Evolutionary conservation across 2,113 vertebrate genomes (phyloP).

Genomic region (Triplophysa dalaica): DNA sequence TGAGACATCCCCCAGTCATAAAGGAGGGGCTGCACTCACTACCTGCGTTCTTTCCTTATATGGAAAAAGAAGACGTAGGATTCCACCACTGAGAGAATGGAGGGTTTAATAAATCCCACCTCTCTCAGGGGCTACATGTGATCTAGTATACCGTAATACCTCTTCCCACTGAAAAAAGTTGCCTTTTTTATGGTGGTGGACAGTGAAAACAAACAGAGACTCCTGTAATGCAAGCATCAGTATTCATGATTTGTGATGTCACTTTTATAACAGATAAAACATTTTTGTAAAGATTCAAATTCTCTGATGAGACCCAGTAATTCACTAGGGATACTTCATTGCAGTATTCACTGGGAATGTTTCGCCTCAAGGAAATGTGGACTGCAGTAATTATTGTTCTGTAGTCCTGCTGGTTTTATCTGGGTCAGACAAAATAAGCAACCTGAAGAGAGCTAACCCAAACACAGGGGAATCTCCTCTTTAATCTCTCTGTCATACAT

Average conservation of each 20-base stretch:
- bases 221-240: not conserved
- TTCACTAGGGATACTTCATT: not conserved
- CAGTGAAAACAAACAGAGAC: not conserved
- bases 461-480: not conserved
- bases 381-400: slow-evolving; percentile 35
- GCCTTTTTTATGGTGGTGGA: slow-evolving; percentile 2
- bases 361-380: slow-evolving; percentile 34
- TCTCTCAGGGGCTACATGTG: slow-evolving; percentile 12
- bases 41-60: slow-evolving; percentile 56
- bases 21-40: slow-evolving; percentile 44
- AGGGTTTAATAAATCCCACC: slow-evolving; percentile 32
- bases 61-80: slow-evolving; percentile 46
- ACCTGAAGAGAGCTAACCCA: slow-evolving; percentile 20
- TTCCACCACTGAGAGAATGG: slow-evolving; percentile 20
- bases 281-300: not conserved
- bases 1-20: slow-evolving; percentile 20
- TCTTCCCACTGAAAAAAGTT: slow-evolving; percentile 10
- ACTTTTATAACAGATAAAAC: slow-evolving; percentile 1
- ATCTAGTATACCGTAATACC: slow-evolving; percentile 14
- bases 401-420: slow-evolving; percentile 16
- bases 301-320: slow-evolving; percentile 11
- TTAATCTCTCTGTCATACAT: slow-evolving; percentile 10
- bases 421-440: slow-evolving; percentile 47
- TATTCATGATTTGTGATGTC: slow-evolving; percentile 1
- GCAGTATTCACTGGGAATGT: slow-evolving; percentile 1